Conservation (phyloP, 2,113 vertebrate genomes). For the Upupa epops region DNA sequence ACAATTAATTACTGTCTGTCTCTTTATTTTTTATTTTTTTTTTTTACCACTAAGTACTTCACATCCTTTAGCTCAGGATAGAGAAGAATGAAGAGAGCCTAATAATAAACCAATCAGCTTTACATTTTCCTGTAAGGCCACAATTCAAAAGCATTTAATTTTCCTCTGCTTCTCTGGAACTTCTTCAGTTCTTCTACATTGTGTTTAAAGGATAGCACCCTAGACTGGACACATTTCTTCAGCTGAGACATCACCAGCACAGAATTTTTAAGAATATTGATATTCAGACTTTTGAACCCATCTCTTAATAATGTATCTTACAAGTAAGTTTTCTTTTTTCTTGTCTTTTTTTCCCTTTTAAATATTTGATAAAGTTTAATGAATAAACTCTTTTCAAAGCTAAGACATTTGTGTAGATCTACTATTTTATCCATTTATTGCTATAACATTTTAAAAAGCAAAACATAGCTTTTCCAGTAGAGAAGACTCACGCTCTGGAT, state of each 20-base stretch:
- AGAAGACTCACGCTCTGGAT: background rate
- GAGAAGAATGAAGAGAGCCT: too few relatives aligned
- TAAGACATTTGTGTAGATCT: background rate
- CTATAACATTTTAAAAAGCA: background rate
- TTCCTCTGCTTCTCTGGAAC: background rate
- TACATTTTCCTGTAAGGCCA: background rate
- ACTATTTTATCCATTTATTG: background rate
- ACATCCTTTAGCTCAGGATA: background rate
- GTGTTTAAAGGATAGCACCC: background rate
- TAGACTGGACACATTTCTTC: background rate
- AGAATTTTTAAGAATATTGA: background rate
- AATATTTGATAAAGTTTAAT: background rate
- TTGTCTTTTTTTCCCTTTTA: background rate
- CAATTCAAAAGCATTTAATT: background rate
- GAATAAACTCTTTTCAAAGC: background rate
- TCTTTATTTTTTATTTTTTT: background rate
- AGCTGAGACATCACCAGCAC: background rate
- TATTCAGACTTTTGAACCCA: background rate
- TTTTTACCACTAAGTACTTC: background rate
- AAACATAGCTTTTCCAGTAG: background rate
- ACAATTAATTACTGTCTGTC: slow-evolving; percentile 1
- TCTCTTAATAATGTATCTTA: background rate
- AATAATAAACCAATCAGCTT: background rate
- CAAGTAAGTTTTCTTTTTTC: background rate
- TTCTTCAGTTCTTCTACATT: background rate